phyloP scores from a whole-genome alignment of 2,888 invertebrate species.

The Autographa pulchrina region DNA sequence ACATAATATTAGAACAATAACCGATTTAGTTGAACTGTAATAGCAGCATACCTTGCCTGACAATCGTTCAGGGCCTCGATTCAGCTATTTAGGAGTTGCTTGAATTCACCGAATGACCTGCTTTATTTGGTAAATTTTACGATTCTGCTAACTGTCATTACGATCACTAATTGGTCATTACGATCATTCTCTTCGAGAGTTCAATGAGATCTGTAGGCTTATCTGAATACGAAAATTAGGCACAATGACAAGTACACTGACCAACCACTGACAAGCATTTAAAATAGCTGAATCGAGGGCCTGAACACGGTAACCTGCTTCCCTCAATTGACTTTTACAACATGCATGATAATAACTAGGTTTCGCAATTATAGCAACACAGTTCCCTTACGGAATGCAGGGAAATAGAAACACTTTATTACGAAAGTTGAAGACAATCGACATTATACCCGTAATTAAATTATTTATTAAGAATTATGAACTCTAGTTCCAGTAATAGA shows the following conservation, averaged over 20 bases:
- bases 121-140: no score
- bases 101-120: no score
- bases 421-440: background rate
- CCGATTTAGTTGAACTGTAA: conserved; percentile 1
- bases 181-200: no score
- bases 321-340: conserved; percentile 13
- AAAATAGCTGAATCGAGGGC: no score
- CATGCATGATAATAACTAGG: conserved; percentile 13
- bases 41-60: background rate
- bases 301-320: conserved; percentile 2
- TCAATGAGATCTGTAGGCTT: no score
- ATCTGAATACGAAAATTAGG: no score
- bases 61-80: background rate
- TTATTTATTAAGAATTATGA: conserved; percentile 2
- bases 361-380: conserved; percentile 16
- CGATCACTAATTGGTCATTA: no score
- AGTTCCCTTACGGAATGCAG: background rate
- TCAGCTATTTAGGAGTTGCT: no score
- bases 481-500: background rate
- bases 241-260: no score
- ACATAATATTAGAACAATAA: conserved; percentile 4
- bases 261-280: no score
- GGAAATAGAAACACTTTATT: conserved; percentile 5
- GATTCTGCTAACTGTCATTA: no score
- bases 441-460: background rate